These are phyloP conservation scores for Polyommatus icarus DNA, from an alignment of 2,888 invertebrate species.

Conservation along the genomic window DNA sequence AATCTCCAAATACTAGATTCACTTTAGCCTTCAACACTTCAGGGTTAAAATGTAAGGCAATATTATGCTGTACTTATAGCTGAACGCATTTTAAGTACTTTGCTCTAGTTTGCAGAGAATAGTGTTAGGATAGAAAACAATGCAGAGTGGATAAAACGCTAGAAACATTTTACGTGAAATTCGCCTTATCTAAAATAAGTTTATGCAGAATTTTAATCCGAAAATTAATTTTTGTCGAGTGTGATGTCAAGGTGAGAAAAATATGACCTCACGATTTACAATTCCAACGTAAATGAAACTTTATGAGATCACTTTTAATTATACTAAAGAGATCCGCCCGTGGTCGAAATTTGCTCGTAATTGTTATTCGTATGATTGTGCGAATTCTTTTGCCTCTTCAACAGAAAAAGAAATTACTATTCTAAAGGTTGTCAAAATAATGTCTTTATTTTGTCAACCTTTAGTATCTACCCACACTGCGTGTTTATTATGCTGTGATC, in stretches of 20 bases:
- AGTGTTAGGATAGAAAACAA: conserved; percentile 22
- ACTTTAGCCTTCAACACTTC: conserved; percentile 21
- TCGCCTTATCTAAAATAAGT: conserved; percentile 18
- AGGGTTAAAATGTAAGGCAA: conserved; percentile 29
- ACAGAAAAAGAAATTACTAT: no score
- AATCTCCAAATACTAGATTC: background rate
- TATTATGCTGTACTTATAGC: conserved; percentile 32
- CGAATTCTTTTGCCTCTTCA: no score
- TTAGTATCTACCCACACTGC: no score
- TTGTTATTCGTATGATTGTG: no score
- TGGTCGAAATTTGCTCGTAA: no score
- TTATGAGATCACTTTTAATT: background rate
- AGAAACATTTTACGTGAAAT: conserved; percentile 16
- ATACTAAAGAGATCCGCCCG: no score
- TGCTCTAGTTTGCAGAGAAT: conserved; percentile 25
- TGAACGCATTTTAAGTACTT: conserved; percentile 32
- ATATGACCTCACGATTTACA: background rate
- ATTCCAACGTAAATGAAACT: background rate
- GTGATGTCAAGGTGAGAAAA: background rate
- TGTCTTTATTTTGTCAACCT: no score
- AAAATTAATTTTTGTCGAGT: background rate
- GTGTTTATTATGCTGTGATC: no score
- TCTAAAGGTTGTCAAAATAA: no score
- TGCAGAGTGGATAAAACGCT: conserved; percentile 8
- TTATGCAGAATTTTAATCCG: conserved; percentile 38